Percentiles rank a stretch among this genome's conserved stretches.
Conservation (phyloP, 2,797 vertebrate genomes). For the Helostoma temminkii region DNA sequence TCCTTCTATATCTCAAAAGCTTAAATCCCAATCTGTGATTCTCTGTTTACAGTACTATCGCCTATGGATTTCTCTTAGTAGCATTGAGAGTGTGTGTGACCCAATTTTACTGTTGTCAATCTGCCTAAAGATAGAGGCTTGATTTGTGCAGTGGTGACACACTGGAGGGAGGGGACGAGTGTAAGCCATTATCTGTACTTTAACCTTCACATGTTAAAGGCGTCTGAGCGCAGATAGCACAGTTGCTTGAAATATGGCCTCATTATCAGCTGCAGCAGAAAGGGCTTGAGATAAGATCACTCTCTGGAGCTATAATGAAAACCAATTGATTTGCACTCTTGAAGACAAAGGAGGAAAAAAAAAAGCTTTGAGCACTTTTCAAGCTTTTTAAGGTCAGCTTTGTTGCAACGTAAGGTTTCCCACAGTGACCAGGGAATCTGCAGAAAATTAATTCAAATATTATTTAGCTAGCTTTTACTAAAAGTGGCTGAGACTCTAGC, state of each 20-base stretch:
- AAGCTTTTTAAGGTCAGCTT: slow-evolving; percentile 25
- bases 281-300: slow-evolving; percentile 71
- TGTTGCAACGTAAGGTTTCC: slow-evolving; percentile 36
- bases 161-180: slow-evolving; percentile 46
- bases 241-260: slow-evolving; percentile 79
- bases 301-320: slow-evolving; percentile 76
- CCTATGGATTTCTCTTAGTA: slow-evolving; percentile 41
- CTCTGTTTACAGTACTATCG: slow-evolving; percentile 48
- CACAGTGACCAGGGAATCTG: slow-evolving; percentile 60
- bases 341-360: slow-evolving; percentile 47
- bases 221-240: slow-evolving; percentile 63
- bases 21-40: slow-evolving; percentile 32
- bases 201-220: slow-evolving; percentile 81
- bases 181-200: slow-evolving; percentile 74
- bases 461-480: slow-evolving; percentile 47
- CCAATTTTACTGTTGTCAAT: slow-evolving; percentile 68
- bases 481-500: slow-evolving; percentile 28
- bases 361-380: slow-evolving; percentile 30
- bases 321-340: slow-evolving; percentile 78
- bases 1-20: no score
- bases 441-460: slow-evolving; percentile 52
- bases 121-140: slow-evolving; percentile 69
- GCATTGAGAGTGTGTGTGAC: slow-evolving; percentile 58
- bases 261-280: slow-evolving; percentile 70
- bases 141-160: slow-evolving; percentile 70